A percentile compares a stretch with the other conserved stretches of the same genome.
These are phyloP conservation scores for Cloeon dipterum DNA, from an alignment of 2,888 invertebrate genomes.

Conservation along the genomic window DNA sequence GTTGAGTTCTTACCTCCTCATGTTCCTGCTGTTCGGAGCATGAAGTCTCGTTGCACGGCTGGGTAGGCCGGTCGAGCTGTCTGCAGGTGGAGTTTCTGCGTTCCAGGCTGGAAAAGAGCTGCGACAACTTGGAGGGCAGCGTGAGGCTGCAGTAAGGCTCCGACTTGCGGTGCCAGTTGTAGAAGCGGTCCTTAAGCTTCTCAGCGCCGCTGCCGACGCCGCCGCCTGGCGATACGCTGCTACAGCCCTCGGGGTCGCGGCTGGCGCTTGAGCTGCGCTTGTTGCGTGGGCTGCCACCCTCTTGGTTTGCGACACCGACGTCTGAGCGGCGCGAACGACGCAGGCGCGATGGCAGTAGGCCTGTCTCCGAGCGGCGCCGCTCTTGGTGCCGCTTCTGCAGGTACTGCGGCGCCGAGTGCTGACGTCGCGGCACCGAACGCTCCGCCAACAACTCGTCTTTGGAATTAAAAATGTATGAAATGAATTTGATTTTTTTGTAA, in stretches of 20 bases:
- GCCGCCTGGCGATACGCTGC: background rate
- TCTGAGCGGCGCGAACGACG: constrained; percentile 24
- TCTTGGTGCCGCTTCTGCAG: constrained; percentile 62
- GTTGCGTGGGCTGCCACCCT: constrained; percentile 14
- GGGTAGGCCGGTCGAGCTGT: no score
- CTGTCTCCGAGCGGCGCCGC: constrained; percentile 36
- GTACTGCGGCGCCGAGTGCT: constrained; percentile 71
- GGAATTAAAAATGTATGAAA: no score
- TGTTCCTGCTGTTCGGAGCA: no score
- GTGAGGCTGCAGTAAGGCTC: constrained; percentile 23
- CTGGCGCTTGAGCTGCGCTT: constrained; percentile 21
- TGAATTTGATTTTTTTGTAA: no score
- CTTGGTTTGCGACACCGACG: background rate
- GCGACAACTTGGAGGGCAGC: constrained; percentile 3
- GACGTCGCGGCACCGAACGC: constrained; percentile 41
- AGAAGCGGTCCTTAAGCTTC: constrained; percentile 21
- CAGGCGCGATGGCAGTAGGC: constrained; percentile 27
- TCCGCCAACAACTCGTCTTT: constrained; percentile 37
- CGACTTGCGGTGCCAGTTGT: constrained; percentile 46
- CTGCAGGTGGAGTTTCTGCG: background rate
- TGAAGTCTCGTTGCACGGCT: no score
- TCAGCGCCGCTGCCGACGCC: background rate
- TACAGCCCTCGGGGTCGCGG: no score
- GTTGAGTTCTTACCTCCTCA: no score
- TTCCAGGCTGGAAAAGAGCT: background rate